phyloP scores from a whole-genome alignment of 2,888 invertebrate genomes.

The Hypercompe scribonia region DNA sequence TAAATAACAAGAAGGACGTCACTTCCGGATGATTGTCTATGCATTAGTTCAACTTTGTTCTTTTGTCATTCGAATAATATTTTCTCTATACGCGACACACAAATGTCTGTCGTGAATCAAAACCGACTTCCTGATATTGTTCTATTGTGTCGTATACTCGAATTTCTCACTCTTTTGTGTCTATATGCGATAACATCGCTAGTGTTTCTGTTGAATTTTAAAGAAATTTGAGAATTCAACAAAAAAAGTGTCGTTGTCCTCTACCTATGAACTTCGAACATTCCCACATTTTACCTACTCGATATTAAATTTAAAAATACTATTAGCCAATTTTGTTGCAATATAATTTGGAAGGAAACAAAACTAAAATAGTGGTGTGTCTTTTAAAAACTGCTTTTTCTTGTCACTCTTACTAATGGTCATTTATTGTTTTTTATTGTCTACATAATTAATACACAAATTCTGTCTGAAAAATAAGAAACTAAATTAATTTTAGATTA shows the following conservation, averaged over 20 bases:
- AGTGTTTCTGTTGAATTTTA: slow-evolving; percentile 19
- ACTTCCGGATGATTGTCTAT: not conserved
- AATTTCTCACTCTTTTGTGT: slow-evolving; percentile 30
- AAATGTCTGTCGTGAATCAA: slow-evolving; percentile 16
- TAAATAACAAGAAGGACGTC: not conserved
- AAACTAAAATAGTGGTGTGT: not conserved
- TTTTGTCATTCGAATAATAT: not conserved
- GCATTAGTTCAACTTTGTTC: not conserved
- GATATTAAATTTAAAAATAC: no score
- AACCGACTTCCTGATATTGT: slow-evolving; percentile 59
- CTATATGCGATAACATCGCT: slow-evolving; percentile 29
- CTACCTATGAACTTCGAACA: not conserved
- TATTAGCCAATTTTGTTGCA: no score
- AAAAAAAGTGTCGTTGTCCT: not conserved
- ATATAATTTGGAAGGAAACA: no score
- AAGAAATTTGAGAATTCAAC: not conserved
- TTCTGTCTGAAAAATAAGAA: not conserved
- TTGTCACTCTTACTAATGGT: not conserved
- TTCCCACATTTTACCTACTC: not conserved
- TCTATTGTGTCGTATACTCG: slow-evolving; percentile 49
- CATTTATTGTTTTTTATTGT: not conserved
- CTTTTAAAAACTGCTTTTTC: not conserved
- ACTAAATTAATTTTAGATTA: not conserved
- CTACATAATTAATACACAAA: not conserved
- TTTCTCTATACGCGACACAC: slow-evolving; percentile 1